A percentile compares a stretch with the other conserved stretches of the same genome.
Evolutionary conservation across 1,140 invertebrate species (phyloP).

Genomic region (Mactra quadrangularis): DNA sequence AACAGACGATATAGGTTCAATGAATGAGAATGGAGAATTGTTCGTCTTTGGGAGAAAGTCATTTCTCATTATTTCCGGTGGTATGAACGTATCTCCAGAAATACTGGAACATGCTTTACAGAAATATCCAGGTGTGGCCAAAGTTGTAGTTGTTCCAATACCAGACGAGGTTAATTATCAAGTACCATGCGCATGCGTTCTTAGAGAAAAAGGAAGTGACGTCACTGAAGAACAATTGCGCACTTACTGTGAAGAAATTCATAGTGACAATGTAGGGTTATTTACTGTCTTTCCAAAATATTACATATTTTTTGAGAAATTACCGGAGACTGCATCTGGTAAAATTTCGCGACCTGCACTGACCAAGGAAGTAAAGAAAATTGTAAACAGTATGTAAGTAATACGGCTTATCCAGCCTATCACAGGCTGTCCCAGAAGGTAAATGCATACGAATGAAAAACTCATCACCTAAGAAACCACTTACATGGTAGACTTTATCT

Average conservation of each 20-base stretch:
- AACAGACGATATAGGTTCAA: conserved; percentile 60
- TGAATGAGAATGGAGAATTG: conserved; percentile 47
- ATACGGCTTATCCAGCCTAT: too few species aligned
- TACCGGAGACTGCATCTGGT: conserved; percentile 15
- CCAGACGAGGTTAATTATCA: conserved; percentile 26
- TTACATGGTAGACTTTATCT: too few species aligned
- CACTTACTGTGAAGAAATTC: conserved; percentile 14
- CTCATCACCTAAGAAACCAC: too few species aligned
- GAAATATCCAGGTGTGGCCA: conserved; percentile 22
- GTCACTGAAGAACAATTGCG: conserved; percentile 28
- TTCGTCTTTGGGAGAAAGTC: conserved; percentile 61
- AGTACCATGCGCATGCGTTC: conserved; percentile 46
- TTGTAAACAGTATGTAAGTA: too few species aligned
- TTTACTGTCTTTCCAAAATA: conserved; percentile 34
- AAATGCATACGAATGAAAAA: too few species aligned
- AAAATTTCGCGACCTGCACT: conserved; percentile 9
- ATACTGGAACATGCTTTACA: conserved; percentile 26
- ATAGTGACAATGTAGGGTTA: conserved; percentile 2
- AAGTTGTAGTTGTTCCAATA: conserved; percentile 21
- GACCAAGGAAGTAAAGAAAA: background rate
- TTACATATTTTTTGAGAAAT: conserved; percentile 36
- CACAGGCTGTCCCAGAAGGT: too few species aligned
- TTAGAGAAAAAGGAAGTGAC: background rate
- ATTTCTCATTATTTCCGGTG: conserved; percentile 55
- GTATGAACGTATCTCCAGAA: conserved; percentile 24